Base-by-base conservation (phyloP, 2,113 vertebrate species). In the Trichomycterus rosablanca region DNA sequence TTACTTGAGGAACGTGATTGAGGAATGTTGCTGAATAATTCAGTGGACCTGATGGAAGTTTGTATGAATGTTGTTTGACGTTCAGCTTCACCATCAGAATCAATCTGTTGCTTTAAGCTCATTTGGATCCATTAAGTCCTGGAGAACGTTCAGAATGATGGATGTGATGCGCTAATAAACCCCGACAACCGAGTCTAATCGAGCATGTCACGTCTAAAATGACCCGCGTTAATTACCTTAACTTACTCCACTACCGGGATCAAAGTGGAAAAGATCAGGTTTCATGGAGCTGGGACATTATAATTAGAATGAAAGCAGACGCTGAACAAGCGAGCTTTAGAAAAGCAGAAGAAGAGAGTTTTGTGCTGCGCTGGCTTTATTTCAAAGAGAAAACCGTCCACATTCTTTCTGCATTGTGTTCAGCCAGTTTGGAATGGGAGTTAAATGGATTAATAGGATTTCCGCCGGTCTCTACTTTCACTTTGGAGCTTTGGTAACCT, bases 401-500 rank as follows among this genome's bases (percentile, higher is more conserved):
- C 84, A 86, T 84, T 77, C 80, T 86, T 79, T 75, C 76, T 59
- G 74, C 86, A 76, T 85, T 86, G 81, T 86, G 89, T 86, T 83
- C 86, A 86, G 83, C 75, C 77, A 48, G 71, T 80, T 73, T 74
- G 79, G 75, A 80, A 74, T 64, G 63, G 58, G 84, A 89, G 85
- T 88, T 91, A 91, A 93, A 88, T 90, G 88, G 91, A 92, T 95
- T 93, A 92, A 90, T 90, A 92, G 89, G 85, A 88, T 90, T 86
- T 87, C 86, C 87, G 78, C 72, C 86, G 15, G 4, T 91, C 91
- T 89, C 86, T 84, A 74, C 84, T 91, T 87, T 88, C 83, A 90
- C 80, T 88, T n/a, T n/a, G n/a, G n/a, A n/a, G n/a, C 87, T 83
- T 77, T 71, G 76, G 76, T 39, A 34, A 22, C 34, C 39, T 22